These are phyloP conservation scores for Hassar affinis DNA, from an alignment of 2,113 vertebrate genomes.

Conservation along the genomic window DNA sequence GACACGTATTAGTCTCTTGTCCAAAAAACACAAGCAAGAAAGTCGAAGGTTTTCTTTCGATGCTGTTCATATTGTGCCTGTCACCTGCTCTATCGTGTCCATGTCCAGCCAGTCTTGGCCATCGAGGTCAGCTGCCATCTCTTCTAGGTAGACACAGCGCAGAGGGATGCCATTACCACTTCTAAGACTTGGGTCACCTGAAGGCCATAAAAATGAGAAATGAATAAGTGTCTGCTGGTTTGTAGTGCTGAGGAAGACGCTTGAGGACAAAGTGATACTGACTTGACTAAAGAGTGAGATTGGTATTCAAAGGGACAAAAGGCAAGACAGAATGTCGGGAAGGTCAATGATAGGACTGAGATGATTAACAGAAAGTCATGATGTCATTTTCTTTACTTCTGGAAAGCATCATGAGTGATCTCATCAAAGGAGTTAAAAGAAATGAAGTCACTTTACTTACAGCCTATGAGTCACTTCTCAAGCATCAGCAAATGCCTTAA, in stretches of 20 bases:
- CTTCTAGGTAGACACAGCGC: slow-evolving; percentile 92
- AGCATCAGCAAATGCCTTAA: background rate
- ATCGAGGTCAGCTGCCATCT: slow-evolving; percentile 90
- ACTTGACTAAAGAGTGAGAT: background rate
- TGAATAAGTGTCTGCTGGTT: background rate
- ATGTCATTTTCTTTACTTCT: slow-evolving; percentile 15
- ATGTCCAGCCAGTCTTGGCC: slow-evolving; percentile 98
- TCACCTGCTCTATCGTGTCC: slow-evolving; percentile 93
- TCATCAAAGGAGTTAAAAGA: slow-evolving; percentile 10
- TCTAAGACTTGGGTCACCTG: slow-evolving; percentile 91
- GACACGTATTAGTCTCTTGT: background rate
- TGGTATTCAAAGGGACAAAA: background rate
- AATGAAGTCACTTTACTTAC: background rate
- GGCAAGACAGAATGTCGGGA: background rate
- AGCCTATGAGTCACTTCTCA: slow-evolving; percentile 6
- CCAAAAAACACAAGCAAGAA: background rate
- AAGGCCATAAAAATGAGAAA: background rate
- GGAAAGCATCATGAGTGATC: slow-evolving; percentile 32
- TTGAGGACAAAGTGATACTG: background rate
- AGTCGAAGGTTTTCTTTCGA: too few relatives aligned
- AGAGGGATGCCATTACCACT: slow-evolving; percentile 91
- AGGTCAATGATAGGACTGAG: slow-evolving; percentile 10
- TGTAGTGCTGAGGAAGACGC: background rate
- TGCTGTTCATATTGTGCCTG: background rate
- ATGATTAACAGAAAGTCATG: slow-evolving; percentile 15